These are phyloP conservation scores for Rachycentron canadum DNA, from an alignment of 2,797 vertebrate species.

Conservation along the genomic window DNA sequence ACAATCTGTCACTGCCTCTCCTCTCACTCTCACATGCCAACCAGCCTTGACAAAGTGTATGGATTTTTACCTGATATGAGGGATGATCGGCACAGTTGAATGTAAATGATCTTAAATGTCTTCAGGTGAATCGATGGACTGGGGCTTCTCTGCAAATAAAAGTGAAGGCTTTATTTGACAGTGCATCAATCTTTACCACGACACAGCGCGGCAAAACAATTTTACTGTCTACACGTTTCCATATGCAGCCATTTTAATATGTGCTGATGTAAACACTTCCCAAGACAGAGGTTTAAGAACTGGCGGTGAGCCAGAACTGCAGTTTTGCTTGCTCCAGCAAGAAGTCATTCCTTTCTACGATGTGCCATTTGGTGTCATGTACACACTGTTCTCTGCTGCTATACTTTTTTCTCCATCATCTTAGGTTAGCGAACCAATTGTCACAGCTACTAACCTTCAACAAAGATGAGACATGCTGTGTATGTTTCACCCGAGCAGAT, in stretches of 20 bases:
- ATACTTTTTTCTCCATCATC: constrained; percentile 3
- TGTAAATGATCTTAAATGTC: constrained; percentile 81
- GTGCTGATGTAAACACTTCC: constrained; percentile 39
- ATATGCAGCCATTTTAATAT: constrained; percentile 28
- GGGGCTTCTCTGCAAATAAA: constrained; percentile 61
- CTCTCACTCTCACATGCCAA: constrained; percentile 43
- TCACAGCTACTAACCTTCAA: constrained; percentile 24
- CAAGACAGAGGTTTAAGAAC: constrained; percentile 19
- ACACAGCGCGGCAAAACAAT: constrained; percentile 20
- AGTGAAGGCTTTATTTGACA: constrained; percentile 71
- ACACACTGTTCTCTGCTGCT: constrained; percentile 13
- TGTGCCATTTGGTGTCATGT: constrained; percentile 13
- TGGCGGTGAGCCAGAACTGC: constrained; percentile 27
- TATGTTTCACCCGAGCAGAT: constrained; percentile 35
- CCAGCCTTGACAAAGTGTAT: constrained; percentile 76
- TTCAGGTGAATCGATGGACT: constrained; percentile 72
- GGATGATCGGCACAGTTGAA: constrained; percentile 77
- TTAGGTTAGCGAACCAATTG: constrained; percentile 14
- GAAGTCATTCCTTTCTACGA: constrained; percentile 11
- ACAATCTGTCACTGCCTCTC: constrained; percentile 81
- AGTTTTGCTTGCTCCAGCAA: constrained; percentile 29
- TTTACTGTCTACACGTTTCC: constrained; percentile 31
- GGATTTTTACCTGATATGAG: constrained; percentile 83
- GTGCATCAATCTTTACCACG: constrained; percentile 61
- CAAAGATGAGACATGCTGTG: constrained; percentile 1